Conservation (phyloP, 2,113 vertebrate species). For the Halcyon malimbica region DNA sequence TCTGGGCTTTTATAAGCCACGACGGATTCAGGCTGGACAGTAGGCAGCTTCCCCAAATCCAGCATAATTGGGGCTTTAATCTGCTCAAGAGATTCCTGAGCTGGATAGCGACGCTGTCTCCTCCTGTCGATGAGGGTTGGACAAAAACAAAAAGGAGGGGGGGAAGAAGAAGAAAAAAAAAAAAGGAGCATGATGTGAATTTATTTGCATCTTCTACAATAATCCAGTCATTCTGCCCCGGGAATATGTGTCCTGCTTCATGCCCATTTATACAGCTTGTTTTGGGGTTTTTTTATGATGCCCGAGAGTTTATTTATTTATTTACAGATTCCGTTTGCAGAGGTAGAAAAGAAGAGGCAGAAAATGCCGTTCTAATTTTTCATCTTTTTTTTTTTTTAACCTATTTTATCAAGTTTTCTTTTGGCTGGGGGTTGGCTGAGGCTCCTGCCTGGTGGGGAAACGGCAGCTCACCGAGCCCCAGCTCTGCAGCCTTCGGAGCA, state of each 20-base stretch:
- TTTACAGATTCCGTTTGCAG: neutral
- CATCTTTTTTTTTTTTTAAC: neutral
- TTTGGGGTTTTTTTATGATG: neutral
- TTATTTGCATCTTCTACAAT: conserved; percentile 52
- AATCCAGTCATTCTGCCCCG: conserved; percentile 4
- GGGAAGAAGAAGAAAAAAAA: neutral
- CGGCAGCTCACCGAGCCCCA: neutral
- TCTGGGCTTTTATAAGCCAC: neutral
- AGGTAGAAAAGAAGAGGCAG: neutral
- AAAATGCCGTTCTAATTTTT: neutral
- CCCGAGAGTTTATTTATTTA: neutral
- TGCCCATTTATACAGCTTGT: neutral
- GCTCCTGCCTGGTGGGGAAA: neutral
- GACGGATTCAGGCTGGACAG: neutral
- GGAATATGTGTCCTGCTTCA: neutral
- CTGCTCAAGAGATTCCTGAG: neutral
- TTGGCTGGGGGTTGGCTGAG: neutral
- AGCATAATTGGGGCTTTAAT: conserved; percentile 5
- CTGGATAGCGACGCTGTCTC: accelerated
- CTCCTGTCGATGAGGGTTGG: neutral
- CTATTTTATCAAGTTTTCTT: neutral
- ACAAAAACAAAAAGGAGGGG: neutral
- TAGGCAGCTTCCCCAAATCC: neutral
- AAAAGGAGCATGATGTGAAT: conserved; percentile 9
- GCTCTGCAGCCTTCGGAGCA: neutral